Base-by-base conservation (phyloP, 1,140 invertebrate species). In the Hycleus phaleratus region DNA sequence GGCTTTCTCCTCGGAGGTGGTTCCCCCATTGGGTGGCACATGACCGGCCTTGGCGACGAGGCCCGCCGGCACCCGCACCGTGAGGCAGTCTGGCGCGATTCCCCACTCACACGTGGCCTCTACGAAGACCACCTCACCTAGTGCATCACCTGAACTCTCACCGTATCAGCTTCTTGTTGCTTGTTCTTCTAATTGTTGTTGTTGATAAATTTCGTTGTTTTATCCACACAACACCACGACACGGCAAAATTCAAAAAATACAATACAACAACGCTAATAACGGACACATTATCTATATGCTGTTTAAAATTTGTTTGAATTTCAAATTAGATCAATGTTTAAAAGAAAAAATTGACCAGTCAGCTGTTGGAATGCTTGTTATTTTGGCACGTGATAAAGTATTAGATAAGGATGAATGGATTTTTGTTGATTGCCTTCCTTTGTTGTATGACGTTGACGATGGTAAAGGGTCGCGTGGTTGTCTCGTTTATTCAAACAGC, bases 1-100 rank as follows among this genome's bases (percentile, higher is more conserved):
- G 65, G 71, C 72, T 71, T 73, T 73, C 64, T 73, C 72, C 70
- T 72, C 71, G 71, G 69, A 62, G 70, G 72, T 63, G 70, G 71
- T 68, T 64, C 69, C 70, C 67, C 68, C 68, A 65, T 73, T 70
- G 60, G 70, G 70, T 64, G 72, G 72, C 70, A 73, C 72, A 72
- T 73, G 71, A 68, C 71, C 72, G 61, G 71, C 70, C 63, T 73
- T 73, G 63, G 72, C 67, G 52, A 73, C 67, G 40, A 73, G 71
- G 61, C 71, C 72, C 66, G 69, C 72, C 68, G 71, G 72, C 61
- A 73, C 72, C 63, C 72, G 71, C 72, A 73, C 71, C 58, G 70
- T 73, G 70, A 73, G 70, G 68, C 68, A 70, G 66, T 72, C 66
- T 66, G 62, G 51, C 46, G 64, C 56, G 49, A 59, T 56, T 40